Base-by-base conservation (phyloP, 2,113 vertebrate genomes). In the Oreotragus oreotragus region DNA sequence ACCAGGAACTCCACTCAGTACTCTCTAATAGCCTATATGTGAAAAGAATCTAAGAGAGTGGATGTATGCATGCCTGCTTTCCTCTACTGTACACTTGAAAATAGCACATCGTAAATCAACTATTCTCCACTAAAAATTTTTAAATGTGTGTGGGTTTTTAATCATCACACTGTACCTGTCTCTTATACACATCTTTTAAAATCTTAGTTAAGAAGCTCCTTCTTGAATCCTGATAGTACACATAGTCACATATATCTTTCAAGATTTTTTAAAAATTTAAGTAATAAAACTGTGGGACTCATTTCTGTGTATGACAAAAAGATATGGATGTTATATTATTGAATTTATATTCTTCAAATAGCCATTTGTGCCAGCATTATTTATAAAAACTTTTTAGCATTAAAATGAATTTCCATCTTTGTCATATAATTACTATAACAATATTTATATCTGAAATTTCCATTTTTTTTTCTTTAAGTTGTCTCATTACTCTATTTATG, bases 391-490 rank as follows among this genome's bases (percentile, higher is more conserved):
- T 30, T 58, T 62, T 96, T 93, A 27, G 36, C 60, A 62, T 51
- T 88, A 91, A 53, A 73, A 36, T 80, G 23, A 95, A 85, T 92
- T 60, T 49, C 21, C 30, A 58, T 53, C 8, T 94, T 85, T 90
- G 30, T 97, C 43, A 90, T 64, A 49, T 53, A n/a, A 76, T 92
- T n/a, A 80, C 60, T 17, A 11, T 77, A 21, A 47, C 73, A 60
- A 81, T 43, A 94, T 85, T 93, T 86, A 81, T 88, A 93, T 92
- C 70, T 83, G 39, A 94, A 76, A 66, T 89, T 92, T 88, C 43
- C 45, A 9, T n/a, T n/a, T 84, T 80, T 77, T 27, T 58, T 87
- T 55, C 27, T 92, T 85, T 90, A 30, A 86, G 85, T 94, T 55
- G 43, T 85, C 25, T 64, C 45, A 80, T 92, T 79, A 57, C 49